Base-by-base conservation (phyloP, 2,888 invertebrate species). In the Sinopyrophorus schimmeli region DNA sequence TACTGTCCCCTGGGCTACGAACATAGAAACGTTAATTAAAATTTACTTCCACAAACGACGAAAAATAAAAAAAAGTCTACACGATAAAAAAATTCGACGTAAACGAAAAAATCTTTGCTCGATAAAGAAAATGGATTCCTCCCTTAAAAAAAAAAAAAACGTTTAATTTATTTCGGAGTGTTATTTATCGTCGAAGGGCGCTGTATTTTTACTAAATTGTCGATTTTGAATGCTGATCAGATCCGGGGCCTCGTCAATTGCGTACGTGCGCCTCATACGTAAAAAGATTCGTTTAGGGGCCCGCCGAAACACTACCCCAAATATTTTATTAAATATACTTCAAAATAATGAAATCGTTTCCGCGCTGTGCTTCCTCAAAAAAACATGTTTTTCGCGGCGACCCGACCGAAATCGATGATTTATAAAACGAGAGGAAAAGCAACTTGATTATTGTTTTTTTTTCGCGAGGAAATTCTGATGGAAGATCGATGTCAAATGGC, bases 201-300 rank as follows among this genome's bases (percentile, higher is more conserved):
- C 38, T 50, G 51, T 52, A 52, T 54, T 54, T 54, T 52, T 54
- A 44, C 48, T 44, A 54, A 54, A 54, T 54, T 54, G 54, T 44
- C 47, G 44, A 50, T 54, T 54, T 46, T 47, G 52, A 52, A 54
- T 54, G 54, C 54, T 40, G 54, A 52, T 54, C 54, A 54, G 54
- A 52, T 47, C 54, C 43, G 26, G 46, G 28, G 47, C 42, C 52
- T 52, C 52, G 52, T 52, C 52, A 52, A 52, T 52, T 52, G 52
- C 38, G 52, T 24, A 52, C 52, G 52, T 52, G 52, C 42, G 37
- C 37, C 34, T 47, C 52, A 52, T 52, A 43, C 52, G 30, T 23
- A 52, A 47, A 40, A 34, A 15, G 17, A 37, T 38, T 31, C 16
- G 17, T 5, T n/a, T 21, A 32, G 40, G 48, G 47, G 40, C 30